Base-by-base conservation (phyloP, 2,113 vertebrate genomes). In the Cariama cristata region DNA sequence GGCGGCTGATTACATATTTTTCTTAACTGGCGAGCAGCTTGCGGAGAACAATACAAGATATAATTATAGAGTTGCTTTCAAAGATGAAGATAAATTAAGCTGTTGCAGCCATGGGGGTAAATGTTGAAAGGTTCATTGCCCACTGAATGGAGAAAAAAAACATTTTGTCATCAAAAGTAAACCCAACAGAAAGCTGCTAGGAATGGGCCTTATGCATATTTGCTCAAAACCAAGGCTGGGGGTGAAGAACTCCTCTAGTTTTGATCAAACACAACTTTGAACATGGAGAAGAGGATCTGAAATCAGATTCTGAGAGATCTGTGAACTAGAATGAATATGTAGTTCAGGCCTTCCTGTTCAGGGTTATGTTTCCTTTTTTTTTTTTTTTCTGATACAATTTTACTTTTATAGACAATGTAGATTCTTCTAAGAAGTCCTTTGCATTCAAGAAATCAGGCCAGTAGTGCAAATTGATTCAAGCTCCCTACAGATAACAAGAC, bases 1-100 rank as follows among this genome's bases (percentile, higher is more conserved):
- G 92, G 96, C 42, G 3, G 20, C 91, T 98, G 97, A 98, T 98
- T 98, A 86, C 96, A 88, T 91, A 90, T 94, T 96, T 98, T 95
- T 94, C 94, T 98, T 95, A 93, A 95, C 95, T 60, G 67, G 96
- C 14, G n/a, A 98, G 93, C 8, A 6, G 53, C 83, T 97, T 96
- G 83, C 17, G 30, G 86, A 97, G 96, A 98, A 98, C 98, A 98
- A 98, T 98, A 79, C 60, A 84, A 87, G 97, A 96, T 97, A 97
- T 97, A 97, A 98, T 98, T 98, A 97, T 97, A 96, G 84, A 93
- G 86, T 94, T 77, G 86, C 90, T 95, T 97, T 88, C 93, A 97
- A 94, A 95, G 94, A 93, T 69, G 80, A 98, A 97, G 97, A 98
- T 95, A 97, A 97, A 98, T 97, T 89, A 68, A 95, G 83, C 86